Evolutionary conservation across 2,113 vertebrate genomes (phyloP).

Genomic region (Theropithecus gelada): DNA sequence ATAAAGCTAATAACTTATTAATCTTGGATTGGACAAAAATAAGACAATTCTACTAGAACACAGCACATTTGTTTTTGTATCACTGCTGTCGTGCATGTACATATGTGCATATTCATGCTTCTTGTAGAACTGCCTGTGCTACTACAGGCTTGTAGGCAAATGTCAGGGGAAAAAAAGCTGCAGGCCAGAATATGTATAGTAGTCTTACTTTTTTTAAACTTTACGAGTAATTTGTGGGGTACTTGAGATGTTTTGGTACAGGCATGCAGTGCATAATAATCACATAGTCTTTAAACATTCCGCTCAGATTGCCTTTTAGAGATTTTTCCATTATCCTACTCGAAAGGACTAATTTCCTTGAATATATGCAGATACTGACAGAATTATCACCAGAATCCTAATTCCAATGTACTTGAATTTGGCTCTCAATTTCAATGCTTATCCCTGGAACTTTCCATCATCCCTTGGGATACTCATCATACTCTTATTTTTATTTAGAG

Average conservation of each 20-base stretch:
- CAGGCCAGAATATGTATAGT: background rate
- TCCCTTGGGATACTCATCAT: background rate
- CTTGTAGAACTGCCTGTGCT: background rate
- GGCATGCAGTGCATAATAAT: too few relatives aligned
- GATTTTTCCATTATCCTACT: background rate
- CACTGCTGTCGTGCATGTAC: rapidly evolving
- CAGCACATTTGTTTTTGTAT: rapidly evolving
- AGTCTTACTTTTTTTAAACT: too few relatives aligned
- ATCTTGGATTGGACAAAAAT: background rate
- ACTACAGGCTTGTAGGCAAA: background rate
- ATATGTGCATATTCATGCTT: too few relatives aligned
- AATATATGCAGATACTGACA: too few relatives aligned
- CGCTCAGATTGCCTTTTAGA: background rate
- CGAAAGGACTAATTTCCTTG: background rate
- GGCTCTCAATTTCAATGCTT: background rate
- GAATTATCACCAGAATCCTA: background rate
- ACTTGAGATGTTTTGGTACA: too few relatives aligned
- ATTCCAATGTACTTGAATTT: too few relatives aligned
- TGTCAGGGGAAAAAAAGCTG: rapidly evolving
- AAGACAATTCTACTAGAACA: background rate
- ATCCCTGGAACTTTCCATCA: background rate
- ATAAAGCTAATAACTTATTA: background rate
- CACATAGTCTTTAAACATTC: background rate
- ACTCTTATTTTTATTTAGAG: background rate
- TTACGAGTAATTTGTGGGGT: too few relatives aligned